Conservation (phyloP, 2,797 vertebrate species). For the Melanotaenia nigrans region DNA sequence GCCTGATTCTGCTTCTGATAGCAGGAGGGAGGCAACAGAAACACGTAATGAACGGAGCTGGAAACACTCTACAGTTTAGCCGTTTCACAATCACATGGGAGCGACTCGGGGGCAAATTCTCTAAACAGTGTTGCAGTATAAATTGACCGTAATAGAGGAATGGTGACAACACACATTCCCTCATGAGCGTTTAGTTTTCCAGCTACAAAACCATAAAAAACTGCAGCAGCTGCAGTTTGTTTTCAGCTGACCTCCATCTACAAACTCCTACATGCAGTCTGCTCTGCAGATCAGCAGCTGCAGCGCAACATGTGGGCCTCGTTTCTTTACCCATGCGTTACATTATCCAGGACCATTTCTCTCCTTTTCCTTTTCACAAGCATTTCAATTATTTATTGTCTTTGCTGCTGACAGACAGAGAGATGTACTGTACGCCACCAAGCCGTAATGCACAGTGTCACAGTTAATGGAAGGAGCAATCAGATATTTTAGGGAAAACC, state of each 20-base stretch:
- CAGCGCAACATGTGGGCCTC: too few relatives aligned
- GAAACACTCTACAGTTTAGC: too few relatives aligned
- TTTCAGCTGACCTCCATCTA: conserved; percentile 18
- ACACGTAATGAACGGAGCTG: too few relatives aligned
- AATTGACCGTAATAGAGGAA: conserved; percentile 54
- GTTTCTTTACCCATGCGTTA: too few relatives aligned
- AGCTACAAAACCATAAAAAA: conserved; percentile 9
- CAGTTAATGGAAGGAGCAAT: conserved; percentile 72
- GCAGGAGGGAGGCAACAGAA: too few relatives aligned
- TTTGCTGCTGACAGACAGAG: conserved; percentile 28
- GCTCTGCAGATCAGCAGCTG: conserved; percentile 34
- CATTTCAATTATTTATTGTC: conserved; percentile 63
- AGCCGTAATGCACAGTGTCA: conserved; percentile 70
- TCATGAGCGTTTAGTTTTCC: conserved; percentile 20
- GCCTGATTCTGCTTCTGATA: too few relatives aligned
- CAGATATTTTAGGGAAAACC: conserved; percentile 71
- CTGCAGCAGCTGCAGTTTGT: conserved; percentile 34
- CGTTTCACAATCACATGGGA: too few relatives aligned
- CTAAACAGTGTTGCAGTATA: conserved; percentile 28
- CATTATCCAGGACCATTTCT: conserved; percentile 9
- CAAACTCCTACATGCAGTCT: too few relatives aligned
- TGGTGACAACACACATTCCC: too few relatives aligned
- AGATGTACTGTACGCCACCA: conserved; percentile 32
- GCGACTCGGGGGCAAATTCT: too few relatives aligned
- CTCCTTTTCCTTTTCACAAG: conserved; percentile 30